Percentiles rank a stretch among this genome's conserved stretches.
Evolutionary conservation across 2,888 invertebrate species (phyloP).

Genomic region (Clunio marinus): DNA sequence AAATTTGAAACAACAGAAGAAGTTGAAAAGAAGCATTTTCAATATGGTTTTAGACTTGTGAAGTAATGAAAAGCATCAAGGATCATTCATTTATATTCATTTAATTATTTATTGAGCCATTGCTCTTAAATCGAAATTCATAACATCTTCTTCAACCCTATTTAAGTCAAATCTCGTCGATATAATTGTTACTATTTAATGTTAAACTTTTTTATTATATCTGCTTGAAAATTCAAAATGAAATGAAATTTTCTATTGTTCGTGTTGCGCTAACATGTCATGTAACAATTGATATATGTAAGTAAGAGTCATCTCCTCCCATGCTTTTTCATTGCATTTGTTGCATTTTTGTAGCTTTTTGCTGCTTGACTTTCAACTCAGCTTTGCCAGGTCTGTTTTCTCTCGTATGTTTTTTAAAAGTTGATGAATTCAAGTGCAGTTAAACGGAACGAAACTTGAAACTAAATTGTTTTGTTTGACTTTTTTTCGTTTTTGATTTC

Average conservation of each 20-base stretch:
- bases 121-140: no score
- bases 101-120: no score
- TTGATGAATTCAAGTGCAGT: neutral
- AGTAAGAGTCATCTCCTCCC: neutral
- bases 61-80: no score
- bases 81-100: no score
- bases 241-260: conserved; percentile 16
- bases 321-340: neutral
- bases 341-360: neutral
- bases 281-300: conserved; percentile 6
- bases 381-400: neutral
- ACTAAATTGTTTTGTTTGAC: neutral
- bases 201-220: no score
- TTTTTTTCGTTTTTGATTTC: neutral
- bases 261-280: neutral
- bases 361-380: no score
- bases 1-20: neutral
- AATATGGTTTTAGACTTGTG: no score
- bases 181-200: no score
- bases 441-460: conserved; percentile 2
- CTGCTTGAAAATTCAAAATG: neutral
- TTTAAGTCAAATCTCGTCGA: no score
- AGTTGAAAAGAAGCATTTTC: no score
- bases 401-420: neutral
- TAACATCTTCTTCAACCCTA: no score